These are phyloP conservation scores for Monochamus alternatus DNA, from an alignment of 2,888 invertebrate species.

Conservation along the genomic window DNA sequence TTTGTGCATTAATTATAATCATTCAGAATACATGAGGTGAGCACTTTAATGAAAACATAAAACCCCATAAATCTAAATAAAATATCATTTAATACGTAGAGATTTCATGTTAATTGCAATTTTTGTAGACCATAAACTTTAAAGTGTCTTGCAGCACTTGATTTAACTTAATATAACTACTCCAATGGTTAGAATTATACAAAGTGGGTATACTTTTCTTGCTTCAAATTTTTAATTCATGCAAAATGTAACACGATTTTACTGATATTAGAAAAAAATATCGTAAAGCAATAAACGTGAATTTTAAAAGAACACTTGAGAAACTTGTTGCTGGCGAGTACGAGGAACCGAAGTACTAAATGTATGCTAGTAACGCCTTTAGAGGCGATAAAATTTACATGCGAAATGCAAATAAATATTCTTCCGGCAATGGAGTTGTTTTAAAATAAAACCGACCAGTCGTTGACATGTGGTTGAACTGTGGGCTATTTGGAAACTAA, in stretches of 20 bases:
- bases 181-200: too few relatives aligned
- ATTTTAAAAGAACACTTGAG: not conserved
- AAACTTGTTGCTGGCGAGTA: not conserved
- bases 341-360: not conserved
- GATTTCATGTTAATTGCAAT: too few relatives aligned
- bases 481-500: not conserved
- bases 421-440: not conserved
- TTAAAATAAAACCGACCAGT: not conserved
- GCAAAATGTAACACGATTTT: not conserved
- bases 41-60: not conserved
- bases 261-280: not conserved
- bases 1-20: slow-evolving; percentile 1
- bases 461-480: not conserved
- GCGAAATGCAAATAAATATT: not conserved
- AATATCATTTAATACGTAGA: too few relatives aligned
- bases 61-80: not conserved
- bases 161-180: too few relatives aligned
- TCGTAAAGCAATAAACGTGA: not conserved
- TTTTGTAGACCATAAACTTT: too few relatives aligned
- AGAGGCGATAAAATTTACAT: not conserved
- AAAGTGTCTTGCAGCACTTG: too few relatives aligned
- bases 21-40: not conserved
- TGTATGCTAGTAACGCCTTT: not conserved
- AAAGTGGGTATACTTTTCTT: too few relatives aligned
- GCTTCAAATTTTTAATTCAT: too few relatives aligned